Conservation (phyloP, 2,888 invertebrate genomes). For the Nomada hirtipes region DNA sequence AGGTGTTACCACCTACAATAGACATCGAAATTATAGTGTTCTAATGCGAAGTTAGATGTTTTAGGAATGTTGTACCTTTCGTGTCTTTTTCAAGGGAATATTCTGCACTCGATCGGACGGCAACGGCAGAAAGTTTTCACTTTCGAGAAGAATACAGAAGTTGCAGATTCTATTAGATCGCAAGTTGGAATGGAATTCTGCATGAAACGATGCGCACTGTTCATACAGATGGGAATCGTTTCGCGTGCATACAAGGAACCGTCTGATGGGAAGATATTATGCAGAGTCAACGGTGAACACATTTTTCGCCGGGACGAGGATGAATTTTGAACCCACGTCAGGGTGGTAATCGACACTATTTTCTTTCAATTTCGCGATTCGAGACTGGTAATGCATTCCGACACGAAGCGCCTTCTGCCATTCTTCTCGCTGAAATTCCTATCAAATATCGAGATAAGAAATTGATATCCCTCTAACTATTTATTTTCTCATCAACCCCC, state of each 20-base stretch:
- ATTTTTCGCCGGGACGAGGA: conserved; percentile 46
- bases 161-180: conserved; percentile 7
- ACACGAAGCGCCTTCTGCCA: neutral
- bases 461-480: too few relatives aligned
- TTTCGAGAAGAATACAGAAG: conserved; percentile 4
- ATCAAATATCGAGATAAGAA: neutral
- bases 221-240: conserved; percentile 41
- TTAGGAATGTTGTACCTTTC: neutral
- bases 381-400: conserved; percentile 10
- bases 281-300: conserved; percentile 49
- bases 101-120: too few relatives aligned
- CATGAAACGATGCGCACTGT: conserved; percentile 37
- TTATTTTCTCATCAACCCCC: too few relatives aligned
- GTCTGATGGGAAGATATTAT: conserved; percentile 38
- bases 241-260: conserved; percentile 22
- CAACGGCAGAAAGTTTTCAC: neutral
- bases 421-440: conserved; percentile 16
- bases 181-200: conserved; percentile 42
- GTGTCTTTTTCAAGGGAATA: too few relatives aligned
- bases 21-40: neutral
- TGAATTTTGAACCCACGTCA: conserved; percentile 24
- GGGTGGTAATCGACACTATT: conserved; percentile 44
- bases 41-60: neutral
- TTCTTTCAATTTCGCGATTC: conserved; percentile 53
- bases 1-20: too few relatives aligned